A percentile compares a stretch with the other conserved stretches of the same genome.
These are phyloP conservation scores for Dysmachus trigonus DNA, from an alignment of 2,888 invertebrate genomes.

Conservation along the genomic window DNA sequence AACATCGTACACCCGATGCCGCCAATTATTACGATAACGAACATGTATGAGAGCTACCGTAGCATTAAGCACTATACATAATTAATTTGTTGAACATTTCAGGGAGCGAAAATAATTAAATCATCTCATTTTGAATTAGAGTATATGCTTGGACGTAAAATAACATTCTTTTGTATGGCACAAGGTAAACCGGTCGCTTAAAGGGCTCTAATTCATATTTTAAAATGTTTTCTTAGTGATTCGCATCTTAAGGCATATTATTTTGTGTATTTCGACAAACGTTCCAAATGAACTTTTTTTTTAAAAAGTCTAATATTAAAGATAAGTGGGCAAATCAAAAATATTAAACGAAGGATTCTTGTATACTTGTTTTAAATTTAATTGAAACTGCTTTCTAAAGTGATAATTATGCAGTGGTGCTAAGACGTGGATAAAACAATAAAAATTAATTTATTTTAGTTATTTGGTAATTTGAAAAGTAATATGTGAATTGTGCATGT, in stretches of 20 bases:
- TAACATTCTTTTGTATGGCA: slow-evolving; percentile 91
- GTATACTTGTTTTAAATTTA: neutral
- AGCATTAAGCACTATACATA: neutral
- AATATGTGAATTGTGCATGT: neutral
- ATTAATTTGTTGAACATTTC: slow-evolving; percentile 45
- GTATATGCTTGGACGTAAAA: slow-evolving; percentile 92
- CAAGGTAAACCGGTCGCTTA: slow-evolving; percentile 70
- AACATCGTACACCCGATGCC: slow-evolving; percentile 87
- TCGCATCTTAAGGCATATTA: neutral
- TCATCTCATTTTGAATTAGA: slow-evolving; percentile 93
- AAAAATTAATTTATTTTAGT: neutral
- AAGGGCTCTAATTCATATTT: neutral
- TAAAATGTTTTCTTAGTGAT: neutral
- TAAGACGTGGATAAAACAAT: neutral
- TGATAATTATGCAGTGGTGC: neutral
- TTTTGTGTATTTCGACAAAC: neutral
- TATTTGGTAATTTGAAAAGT: too few relatives aligned
- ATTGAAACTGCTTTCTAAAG: neutral
- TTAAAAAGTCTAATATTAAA: neutral
- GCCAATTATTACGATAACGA: slow-evolving; percentile 91
- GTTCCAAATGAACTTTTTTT: neutral
- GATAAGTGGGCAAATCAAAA: neutral
- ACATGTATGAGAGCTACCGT: slow-evolving; percentile 70
- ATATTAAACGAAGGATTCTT: neutral
- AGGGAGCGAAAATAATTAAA: slow-evolving; percentile 90